Percentiles rank a stretch among this genome's conserved stretches.
Evolutionary conservation across 1,140 invertebrate species (phyloP).

Genomic region (Calliphora vicina): DNA sequence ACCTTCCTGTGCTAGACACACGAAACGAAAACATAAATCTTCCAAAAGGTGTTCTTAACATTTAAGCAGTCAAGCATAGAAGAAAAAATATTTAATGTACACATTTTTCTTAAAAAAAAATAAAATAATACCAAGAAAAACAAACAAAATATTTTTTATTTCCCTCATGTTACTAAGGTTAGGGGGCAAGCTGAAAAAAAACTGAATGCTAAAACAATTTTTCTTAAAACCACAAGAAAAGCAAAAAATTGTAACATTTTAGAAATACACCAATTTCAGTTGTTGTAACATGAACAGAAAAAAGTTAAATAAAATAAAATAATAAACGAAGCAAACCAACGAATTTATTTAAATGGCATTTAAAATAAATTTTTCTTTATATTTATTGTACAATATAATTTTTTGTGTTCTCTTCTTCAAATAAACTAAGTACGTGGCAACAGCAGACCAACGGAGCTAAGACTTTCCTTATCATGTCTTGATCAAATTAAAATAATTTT

Average conservation of each 20-base stretch:
- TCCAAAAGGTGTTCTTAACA: slow-evolving; percentile 16
- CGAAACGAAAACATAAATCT: slow-evolving; percentile 2
- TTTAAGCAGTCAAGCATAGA: slow-evolving; percentile 25
- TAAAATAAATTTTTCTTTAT: background rate
- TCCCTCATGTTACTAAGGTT: too few relatives aligned
- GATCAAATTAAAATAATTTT: slow-evolving; percentile 6
- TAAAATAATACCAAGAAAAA: too few relatives aligned
- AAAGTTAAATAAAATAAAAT: background rate
- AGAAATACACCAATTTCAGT: background rate
- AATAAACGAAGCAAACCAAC: background rate
- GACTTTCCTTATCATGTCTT: background rate
- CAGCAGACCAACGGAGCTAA: background rate
- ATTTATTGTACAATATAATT: background rate
- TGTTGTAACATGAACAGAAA: background rate
- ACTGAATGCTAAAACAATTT: background rate
- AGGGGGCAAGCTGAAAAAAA: background rate
- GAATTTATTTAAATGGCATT: background rate
- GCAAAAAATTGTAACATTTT: background rate
- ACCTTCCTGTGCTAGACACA: background rate
- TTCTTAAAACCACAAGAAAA: background rate
- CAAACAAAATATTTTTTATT: too few relatives aligned
- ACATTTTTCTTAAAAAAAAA: background rate
- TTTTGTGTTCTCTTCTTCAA: background rate
- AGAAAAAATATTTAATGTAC: background rate
- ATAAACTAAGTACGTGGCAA: background rate